Percentiles rank a stretch among this genome's conserved stretches.
These are phyloP conservation scores for Riparia riparia DNA, from an alignment of 2,113 vertebrate genomes.

Conservation along the genomic window DNA sequence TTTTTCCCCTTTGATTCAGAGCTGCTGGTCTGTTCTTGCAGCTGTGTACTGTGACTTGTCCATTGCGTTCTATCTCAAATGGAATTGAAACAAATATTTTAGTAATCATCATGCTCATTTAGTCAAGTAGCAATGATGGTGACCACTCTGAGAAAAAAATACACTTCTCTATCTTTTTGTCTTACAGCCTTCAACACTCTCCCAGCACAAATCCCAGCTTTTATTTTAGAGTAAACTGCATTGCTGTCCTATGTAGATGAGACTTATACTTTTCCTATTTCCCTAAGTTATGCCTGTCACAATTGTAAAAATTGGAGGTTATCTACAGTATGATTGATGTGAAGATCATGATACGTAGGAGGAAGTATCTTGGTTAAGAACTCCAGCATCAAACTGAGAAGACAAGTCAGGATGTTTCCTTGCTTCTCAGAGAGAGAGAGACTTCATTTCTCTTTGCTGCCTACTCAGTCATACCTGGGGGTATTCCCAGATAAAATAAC, in stretches of 20 bases:
- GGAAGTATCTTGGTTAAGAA: background rate
- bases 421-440: background rate
- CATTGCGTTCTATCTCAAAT: background rate
- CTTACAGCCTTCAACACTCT: background rate
- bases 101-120: background rate
- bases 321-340: background rate
- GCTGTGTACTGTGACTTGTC: background rate
- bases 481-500: background rate
- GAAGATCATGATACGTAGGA: background rate
- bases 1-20: background rate
- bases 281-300: background rate
- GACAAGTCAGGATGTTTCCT: background rate
- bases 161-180: background rate
- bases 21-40: background rate
- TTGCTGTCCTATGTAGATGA: background rate
- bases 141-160: background rate
- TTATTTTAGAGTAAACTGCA: background rate
- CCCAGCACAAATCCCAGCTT: background rate
- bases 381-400: background rate
- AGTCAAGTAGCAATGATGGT: background rate
- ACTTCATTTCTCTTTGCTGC: background rate
- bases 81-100: background rate
- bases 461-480: background rate
- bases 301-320: background rate
- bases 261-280: background rate